Evolutionary conservation across 2,113 vertebrate species (phyloP).

Genomic region (Dicerorhinus sumatrensis): DNA sequence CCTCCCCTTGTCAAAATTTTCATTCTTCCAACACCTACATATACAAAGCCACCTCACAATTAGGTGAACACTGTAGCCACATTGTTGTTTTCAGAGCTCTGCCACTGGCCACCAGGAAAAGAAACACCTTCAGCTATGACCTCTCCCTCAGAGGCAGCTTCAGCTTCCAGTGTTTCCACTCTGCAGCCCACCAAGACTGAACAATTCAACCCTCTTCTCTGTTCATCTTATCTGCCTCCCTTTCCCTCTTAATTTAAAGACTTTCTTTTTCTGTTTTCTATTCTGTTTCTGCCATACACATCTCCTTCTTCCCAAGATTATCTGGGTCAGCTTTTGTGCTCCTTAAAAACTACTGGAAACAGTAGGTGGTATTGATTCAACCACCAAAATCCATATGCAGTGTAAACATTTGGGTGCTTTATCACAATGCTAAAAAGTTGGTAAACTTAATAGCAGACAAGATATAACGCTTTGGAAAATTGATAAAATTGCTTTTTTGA

Average conservation of each 20-base stretch:
- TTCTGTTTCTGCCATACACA: not conserved
- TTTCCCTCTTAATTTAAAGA: not conserved
- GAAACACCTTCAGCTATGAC: accelerated
- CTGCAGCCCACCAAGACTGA: not conserved
- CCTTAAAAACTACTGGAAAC: not conserved
- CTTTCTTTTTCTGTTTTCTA: not conserved
- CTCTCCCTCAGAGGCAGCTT: not conserved
- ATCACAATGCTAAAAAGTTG: not conserved
- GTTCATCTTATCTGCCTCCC: accelerated
- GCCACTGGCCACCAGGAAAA: not conserved
- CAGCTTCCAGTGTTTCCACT: not conserved
- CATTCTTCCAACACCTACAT: not conserved
- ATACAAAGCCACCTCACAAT: not conserved
- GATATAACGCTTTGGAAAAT: not conserved
- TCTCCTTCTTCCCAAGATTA: not conserved
- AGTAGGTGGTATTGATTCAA: not conserved
- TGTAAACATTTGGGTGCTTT: not conserved
- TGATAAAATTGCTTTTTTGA: not conserved
- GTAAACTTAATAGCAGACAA: not conserved
- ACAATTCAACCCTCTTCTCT: not conserved
- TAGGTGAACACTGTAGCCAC: not conserved
- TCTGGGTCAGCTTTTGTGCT: not conserved
- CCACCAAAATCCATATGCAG: not conserved
- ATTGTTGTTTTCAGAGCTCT: not conserved
- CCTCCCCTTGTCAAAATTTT: not conserved